Evolutionary conservation across 2,888 invertebrate species (phyloP), one percentile per base, ranked within the genome.

Genomic region (Andrena bicolor): DNA sequence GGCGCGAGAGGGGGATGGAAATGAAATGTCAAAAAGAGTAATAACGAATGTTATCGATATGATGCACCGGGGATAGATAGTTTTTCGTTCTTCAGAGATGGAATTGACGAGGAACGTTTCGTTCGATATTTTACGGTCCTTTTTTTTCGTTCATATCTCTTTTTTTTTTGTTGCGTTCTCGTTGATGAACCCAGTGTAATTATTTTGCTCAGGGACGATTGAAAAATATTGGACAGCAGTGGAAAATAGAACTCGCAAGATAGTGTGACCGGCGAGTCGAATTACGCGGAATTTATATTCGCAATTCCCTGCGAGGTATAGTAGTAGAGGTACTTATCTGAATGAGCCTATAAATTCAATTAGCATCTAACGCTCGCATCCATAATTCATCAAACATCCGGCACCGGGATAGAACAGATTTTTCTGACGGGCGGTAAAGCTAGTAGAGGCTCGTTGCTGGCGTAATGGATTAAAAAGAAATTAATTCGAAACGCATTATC

Each of bases 21-120:
- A 82, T 80, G 82, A 82, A 82, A 82, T 82, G 80, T 82, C 82
- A 82, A 82, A 82, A 82, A 80, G 80, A 82, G 76, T 82, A 82
- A 82, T 82, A 76, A 82, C 82, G 82, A 80, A 80, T 66, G 82
- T 80, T 82, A 80, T 82, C 80, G 82, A 80, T 76, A 64, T 63
- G 68, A 80, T 80, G 65, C 71, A 56, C 56, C 7, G 71, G 49
- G 75, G 76, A 81, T 70, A 71, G 76, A 76, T 80, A 80, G 82
- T 80, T 76, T 80, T 82, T 82, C 82, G 69, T 82, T 76, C 76
- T 76, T 72, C 72, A 69, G 80, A 82, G 56, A 68, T 51, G 82
- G 82, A 82, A 80, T 82, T 70, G 82, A 58, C 76, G 68, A 72
- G 58, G 28, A 71, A 28, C 71, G 64, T 72, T 76, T 76, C 65